A percentile compares a stretch with the other conserved stretches of the same genome.
These are phyloP conservation scores for Bactericera cockerelli DNA, from an alignment of 1,140 invertebrate species.

Conservation along the genomic window DNA sequence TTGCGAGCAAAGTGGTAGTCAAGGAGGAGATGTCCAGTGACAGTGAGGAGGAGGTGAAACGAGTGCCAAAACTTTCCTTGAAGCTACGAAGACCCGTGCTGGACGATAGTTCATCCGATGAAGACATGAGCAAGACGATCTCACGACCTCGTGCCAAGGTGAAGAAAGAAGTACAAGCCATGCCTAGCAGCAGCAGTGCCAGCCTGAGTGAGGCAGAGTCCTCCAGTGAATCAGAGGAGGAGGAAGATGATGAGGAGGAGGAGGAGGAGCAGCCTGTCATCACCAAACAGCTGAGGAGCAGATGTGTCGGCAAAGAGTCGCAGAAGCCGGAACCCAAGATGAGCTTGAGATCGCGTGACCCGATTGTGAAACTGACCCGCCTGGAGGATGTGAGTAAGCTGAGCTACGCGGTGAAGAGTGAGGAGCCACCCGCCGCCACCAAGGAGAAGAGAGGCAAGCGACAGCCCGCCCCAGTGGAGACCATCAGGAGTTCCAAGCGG, in stretches of 20 bases:
- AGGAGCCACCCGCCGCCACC: background rate
- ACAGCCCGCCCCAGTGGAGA: conserved; percentile 3
- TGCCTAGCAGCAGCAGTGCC: background rate
- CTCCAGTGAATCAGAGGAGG: background rate
- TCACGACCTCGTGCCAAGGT: background rate
- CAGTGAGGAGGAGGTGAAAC: background rate
- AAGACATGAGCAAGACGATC: background rate
- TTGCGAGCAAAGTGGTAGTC: background rate
- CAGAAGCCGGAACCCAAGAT: conserved; percentile 1
- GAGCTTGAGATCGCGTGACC: background rate
- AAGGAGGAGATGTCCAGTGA: background rate
- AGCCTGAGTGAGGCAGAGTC: background rate
- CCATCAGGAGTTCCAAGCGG: conserved; percentile 5
- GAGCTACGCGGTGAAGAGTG: background rate
- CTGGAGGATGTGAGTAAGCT: background rate
- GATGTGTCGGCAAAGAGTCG: background rate
- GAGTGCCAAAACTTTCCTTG: background rate
- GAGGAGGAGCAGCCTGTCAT: background rate
- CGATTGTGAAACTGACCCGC: background rate
- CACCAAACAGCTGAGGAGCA: background rate
- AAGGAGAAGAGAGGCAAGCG: conserved; percentile 14
- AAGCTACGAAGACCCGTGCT: background rate
- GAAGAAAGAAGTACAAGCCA: background rate
- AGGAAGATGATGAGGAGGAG: background rate
- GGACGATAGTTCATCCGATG: background rate